phyloP scores from a whole-genome alignment of 2,797 vertebrate genomes.

The Phalanger gymnotis region DNA sequence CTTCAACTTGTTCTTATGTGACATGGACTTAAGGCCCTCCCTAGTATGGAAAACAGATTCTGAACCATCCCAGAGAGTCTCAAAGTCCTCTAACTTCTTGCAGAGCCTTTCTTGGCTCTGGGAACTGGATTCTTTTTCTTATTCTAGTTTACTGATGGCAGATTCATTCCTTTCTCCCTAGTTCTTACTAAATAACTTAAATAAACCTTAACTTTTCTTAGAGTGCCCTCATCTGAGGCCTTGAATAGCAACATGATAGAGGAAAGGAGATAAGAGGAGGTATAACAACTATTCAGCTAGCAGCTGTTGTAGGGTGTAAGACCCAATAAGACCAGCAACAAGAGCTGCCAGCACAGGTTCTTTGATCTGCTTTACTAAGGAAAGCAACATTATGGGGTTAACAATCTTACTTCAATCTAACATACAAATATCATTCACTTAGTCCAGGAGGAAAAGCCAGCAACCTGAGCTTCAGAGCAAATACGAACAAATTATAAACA shows the following conservation, averaged over 20 bases:
- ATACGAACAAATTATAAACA: no score
- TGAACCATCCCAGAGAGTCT: conserved; percentile 23
- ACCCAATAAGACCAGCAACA: no score
- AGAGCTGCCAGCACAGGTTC: no score
- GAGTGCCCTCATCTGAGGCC: not conserved
- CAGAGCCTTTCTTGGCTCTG: conserved; percentile 3
- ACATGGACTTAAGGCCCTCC: not conserved
- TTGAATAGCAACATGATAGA: not conserved
- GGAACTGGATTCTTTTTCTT: conserved; percentile 38
- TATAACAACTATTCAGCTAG: no score
- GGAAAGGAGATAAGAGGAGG: not conserved
- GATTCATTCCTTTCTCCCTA: conserved; percentile 30
- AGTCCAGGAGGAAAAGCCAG: no score
- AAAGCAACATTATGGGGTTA: no score
- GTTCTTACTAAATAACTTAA: conserved; percentile 12
- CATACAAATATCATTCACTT: no score
- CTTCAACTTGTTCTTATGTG: no score
- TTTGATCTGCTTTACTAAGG: no score
- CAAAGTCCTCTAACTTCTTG: not conserved
- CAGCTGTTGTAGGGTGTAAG: no score
- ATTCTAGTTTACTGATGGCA: conserved; percentile 24
- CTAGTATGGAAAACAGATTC: conserved; percentile 52
- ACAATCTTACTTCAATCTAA: no score
- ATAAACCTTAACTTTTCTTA: not conserved
- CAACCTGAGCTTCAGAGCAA: no score